These are phyloP conservation scores for Drosophila insularis DNA, from an alignment of 1,140 invertebrate genomes.

Conservation along the genomic window DNA sequence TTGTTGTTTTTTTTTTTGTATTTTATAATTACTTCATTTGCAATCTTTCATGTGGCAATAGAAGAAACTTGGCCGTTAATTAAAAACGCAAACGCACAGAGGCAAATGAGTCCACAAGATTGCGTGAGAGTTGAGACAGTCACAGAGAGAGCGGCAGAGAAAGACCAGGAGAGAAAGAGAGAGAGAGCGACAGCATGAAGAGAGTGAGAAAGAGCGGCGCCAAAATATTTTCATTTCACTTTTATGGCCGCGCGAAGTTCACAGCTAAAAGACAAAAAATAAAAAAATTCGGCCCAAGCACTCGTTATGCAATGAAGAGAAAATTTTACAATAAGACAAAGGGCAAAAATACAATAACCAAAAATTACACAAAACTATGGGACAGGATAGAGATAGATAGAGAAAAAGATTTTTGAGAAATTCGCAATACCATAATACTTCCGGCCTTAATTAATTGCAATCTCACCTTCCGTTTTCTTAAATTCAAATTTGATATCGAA, in stretches of 20 bases:
- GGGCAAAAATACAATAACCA: constrained; percentile 50
- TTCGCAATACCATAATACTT: neutral
- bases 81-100: constrained; percentile 71
- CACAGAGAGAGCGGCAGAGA: constrained; percentile 11
- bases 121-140: constrained; percentile 26
- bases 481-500: neutral
- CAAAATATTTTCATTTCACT: constrained; percentile 75
- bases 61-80: constrained; percentile 71
- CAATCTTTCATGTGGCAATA: constrained; percentile 75
- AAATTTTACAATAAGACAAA: constrained; percentile 71
- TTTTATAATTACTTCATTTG: constrained; percentile 77
- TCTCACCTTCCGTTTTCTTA: neutral
- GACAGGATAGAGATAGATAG: neutral
- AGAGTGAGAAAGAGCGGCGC: constrained; percentile 46
- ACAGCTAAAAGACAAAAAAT: constrained; percentile 16
- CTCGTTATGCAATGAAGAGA: constrained; percentile 66
- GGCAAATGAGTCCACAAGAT: constrained; percentile 53
- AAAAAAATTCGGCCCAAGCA: neutral
- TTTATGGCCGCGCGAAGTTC: constrained; percentile 62
- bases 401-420: neutral
- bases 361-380: constrained; percentile 7
- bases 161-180: neutral
- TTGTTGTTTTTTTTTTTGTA: constrained; percentile 19
- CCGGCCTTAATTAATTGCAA: neutral
- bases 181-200: constrained; percentile 2